Evolutionary conservation across 2,797 vertebrate genomes (phyloP), one percentile per base, ranked within the genome.

Genomic region (Lagocephalus sceleratus): DNA sequence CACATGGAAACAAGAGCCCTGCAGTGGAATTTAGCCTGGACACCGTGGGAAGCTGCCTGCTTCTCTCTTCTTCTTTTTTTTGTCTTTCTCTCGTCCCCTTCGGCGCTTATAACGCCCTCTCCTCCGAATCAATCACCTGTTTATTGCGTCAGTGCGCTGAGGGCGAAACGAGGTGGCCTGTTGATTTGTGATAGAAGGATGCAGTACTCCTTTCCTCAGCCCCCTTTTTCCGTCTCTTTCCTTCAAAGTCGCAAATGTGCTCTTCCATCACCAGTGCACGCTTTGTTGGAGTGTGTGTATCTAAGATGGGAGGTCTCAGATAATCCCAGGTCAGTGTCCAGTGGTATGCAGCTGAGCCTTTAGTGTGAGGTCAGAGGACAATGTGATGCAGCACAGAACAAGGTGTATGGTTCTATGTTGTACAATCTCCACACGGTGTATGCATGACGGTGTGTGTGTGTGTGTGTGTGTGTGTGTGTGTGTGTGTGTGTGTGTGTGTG

Each of bases 281-380:
- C 41, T 20, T 49, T 44, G 32, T 12, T 20, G 47, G 51, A 53
- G 49, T 68, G 61, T 63, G 58, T 42, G 45, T 47, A 5, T 4
- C 53, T 74, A 55, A 70, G 70, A 62, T 72, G 57, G 44, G 58
- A 60, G 57, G 68, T 59, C 51, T 49, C 48, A 21, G 62, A 60
- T 86, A 72, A 83, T 83, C 73, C 59, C 64, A 57, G 80, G 73
- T 73, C 75, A 68, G 58, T 54, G 63, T 29, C 6, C 22, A 52
- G 64, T 75, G 79, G 82, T 73, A 81, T 83, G 81, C 66, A 20
- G 66, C 66, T 83, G 81, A 86, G 78, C 80, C 73, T 60, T 72
- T 59, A 74, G 63, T 59, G 54, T 64, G 57, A 51, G 66, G 55
- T 40, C 9, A 3, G 43, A 67, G 78, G 71, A 76, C 78, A 78